These are phyloP conservation scores for Parazoanthus darwini DNA, from an alignment of 92 coral and sea anemone genomes.

Conservation along the genomic window DNA sequence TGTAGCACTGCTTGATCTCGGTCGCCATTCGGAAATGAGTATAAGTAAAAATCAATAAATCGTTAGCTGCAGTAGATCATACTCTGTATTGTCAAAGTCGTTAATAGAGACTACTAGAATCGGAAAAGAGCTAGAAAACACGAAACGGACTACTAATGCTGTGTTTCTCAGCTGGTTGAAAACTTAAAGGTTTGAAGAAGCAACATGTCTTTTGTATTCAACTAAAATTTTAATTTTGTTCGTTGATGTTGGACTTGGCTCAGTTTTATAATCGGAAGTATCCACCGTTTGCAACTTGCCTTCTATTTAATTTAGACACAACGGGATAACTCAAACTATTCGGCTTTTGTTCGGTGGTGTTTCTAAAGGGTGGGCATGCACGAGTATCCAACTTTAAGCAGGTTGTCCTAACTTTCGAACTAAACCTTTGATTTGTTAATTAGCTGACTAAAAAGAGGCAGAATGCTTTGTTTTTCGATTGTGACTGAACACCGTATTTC, in stretches of 20 bases:
- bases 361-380: not conserved
- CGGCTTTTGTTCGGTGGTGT: too few relatives aligned
- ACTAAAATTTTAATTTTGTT: not conserved
- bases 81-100: too few relatives aligned
- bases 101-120: not conserved
- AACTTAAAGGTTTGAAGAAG: not conserved
- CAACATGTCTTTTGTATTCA: not conserved
- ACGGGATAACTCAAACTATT: not conserved
- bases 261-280: not conserved
- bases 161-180: not conserved
- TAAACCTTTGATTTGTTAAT: not conserved
- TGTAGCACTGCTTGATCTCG: too few relatives aligned
- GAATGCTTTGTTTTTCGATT: not conserved
- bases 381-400: not conserved
- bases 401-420: not conserved
- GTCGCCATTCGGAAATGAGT: too few relatives aligned
- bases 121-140: not conserved
- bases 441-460: not conserved
- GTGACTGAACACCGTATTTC: not conserved
- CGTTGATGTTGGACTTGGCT: slow-evolving; percentile 1
- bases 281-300: not conserved
- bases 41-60: too few relatives aligned
- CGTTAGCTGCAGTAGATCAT: too few relatives aligned
- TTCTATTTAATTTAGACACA: not conserved
- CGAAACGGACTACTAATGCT: not conserved